phyloP scores from a whole-genome alignment of 2,113 vertebrate species.

The Megalops atlanticus region DNA sequence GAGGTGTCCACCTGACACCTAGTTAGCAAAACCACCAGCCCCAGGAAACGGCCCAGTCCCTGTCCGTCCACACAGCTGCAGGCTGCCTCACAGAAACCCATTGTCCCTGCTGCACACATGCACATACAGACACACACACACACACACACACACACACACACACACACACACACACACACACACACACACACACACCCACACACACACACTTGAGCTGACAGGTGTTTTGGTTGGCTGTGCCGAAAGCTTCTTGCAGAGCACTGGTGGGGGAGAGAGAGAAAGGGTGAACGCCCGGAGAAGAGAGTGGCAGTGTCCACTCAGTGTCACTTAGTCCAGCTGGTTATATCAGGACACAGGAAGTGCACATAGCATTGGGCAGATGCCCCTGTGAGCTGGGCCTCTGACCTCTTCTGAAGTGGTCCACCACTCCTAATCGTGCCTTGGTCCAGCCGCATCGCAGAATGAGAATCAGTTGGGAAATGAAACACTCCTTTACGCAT shows the following conservation, averaged over 20 bases:
- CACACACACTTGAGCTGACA: background rate
- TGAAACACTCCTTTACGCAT: background rate
- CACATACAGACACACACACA: background rate
- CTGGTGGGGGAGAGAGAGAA: background rate
- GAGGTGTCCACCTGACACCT: background rate
- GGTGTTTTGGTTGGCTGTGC: background rate
- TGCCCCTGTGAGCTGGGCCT: background rate
- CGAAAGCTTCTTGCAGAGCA: background rate
- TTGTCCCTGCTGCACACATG: background rate
- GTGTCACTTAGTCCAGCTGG: background rate
- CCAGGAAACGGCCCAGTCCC: background rate
- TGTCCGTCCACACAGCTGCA: background rate
- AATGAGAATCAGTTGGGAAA: background rate
- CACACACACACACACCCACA: background rate
- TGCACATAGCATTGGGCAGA: background rate
- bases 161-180: background rate
- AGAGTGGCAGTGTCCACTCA: background rate
- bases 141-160: background rate
- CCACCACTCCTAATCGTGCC: background rate
- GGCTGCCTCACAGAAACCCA: background rate
- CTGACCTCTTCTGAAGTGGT: background rate
- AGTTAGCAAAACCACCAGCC: background rate
- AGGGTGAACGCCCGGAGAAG: background rate
- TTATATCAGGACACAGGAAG: too few relatives aligned
- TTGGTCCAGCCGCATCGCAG: background rate